Percentiles rank a stretch among this genome's conserved stretches.
phyloP scores from a whole-genome alignment of 2,113 vertebrate species.

The Isichthys henryi region DNA sequence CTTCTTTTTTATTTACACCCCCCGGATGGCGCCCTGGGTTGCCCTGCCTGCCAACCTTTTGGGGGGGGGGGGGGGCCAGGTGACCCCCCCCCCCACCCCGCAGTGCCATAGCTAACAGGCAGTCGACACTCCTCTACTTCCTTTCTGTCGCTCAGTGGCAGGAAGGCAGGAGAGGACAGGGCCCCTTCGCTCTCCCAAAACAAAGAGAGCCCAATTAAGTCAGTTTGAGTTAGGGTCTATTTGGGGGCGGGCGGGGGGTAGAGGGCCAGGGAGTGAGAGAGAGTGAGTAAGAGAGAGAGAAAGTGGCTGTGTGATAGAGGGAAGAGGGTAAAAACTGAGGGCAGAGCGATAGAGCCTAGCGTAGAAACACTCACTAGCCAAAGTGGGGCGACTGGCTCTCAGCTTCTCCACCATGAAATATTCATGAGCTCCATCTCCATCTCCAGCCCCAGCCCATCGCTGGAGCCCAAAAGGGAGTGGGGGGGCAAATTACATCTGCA shows the following conservation, averaged over 20 bases:
- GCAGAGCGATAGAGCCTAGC: neutral
- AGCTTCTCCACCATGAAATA: slow-evolving; percentile 67
- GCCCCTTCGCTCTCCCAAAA: slow-evolving; percentile 32
- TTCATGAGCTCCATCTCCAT: slow-evolving; percentile 49
- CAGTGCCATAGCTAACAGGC: neutral
- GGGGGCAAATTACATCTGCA: slow-evolving; percentile 34
- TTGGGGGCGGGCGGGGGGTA: neutral
- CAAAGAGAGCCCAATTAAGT: slow-evolving; percentile 64
- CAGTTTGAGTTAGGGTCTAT: slow-evolving; percentile 56
- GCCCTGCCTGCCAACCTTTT: neutral
- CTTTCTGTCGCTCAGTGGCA: neutral
- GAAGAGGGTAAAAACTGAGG: slow-evolving; percentile 8
- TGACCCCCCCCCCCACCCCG: neutral
- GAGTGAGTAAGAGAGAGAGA: neutral
- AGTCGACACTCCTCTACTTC: neutral
- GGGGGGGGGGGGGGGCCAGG: neutral
- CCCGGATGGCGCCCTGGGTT: neutral
- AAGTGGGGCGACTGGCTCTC: slow-evolving; percentile 60
- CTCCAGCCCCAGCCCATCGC: slow-evolving; percentile 60
- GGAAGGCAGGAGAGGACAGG: slow-evolving; percentile 20
- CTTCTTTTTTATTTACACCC: neutral
- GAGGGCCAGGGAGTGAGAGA: neutral
- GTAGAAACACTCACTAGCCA: slow-evolving; percentile 34
- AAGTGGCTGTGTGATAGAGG: slow-evolving; percentile 11
- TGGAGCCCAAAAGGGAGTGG: slow-evolving; percentile 59